Evolutionary conservation across 1,140 invertebrate species (phyloP), one percentile per base, ranked within the genome.

Genomic region (Helicoverpa armigera): DNA sequence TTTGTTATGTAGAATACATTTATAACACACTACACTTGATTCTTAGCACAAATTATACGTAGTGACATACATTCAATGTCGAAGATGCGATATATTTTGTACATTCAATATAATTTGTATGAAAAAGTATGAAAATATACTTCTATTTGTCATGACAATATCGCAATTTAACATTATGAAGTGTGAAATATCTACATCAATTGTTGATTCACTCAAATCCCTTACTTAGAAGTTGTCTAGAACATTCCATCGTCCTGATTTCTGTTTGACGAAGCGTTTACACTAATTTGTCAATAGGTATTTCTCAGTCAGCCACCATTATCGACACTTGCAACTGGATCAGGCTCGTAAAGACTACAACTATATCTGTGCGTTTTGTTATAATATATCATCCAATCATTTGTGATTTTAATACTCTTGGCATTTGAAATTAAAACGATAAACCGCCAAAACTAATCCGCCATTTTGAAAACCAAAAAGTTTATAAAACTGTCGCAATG

Each of bases 301-400:
- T 65, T 77, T 63, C 50, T 83, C 84, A 87, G 86, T 83, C 86
- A 87, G 84, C 82, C 84, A 85, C 80, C 63, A 81, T 83, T 79
- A 58, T 74, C 81, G 86, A 85, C 83, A 82, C 76, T 54, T 60
- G 3, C 50, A 43, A 85, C 84, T 85, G 86, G 83, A 82, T 84
- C 77, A 77, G 80, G 81, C 69, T 77, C 31, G 43, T 23, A 4
- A 43, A 54, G 75, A 61, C 61, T 23, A 67, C 23, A 61, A 80
- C 10, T 18, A 53, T 65, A n/a, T 14, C 74, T 78, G 72, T 75
- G 65, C 56, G 50, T 70, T 70, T 81, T 51, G 56, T 43, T 12
- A 58, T 23, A 23, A 23, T 23, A 23, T 58, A 58, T 12, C n/a
- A 10, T 72, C 69, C 50, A 72, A 53, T 51, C 7, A 51, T 12